Evolutionary conservation across 2,888 invertebrate genomes (phyloP).

Genomic region (Teleiodes luculella): DNA sequence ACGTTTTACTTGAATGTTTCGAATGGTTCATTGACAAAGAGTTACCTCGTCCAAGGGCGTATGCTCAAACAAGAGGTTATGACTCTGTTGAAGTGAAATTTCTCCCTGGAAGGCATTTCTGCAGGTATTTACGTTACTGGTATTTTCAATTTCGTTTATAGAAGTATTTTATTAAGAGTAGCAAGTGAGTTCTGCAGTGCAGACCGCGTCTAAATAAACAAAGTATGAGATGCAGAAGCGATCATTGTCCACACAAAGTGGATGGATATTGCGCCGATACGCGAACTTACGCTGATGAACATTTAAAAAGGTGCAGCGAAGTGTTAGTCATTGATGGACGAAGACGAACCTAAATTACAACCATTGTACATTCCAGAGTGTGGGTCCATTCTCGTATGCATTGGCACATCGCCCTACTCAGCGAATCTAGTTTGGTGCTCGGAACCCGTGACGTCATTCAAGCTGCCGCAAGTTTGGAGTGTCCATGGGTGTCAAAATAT

Average conservation of each 20-base stretch:
- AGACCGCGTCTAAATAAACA: too few species aligned
- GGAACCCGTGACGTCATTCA: slow-evolving; percentile 52
- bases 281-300: too few species aligned
- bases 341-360: too few species aligned
- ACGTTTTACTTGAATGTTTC: slow-evolving; percentile 56
- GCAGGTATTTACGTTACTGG: slow-evolving; percentile 41
- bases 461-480: slow-evolving; percentile 50
- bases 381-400: slow-evolving; percentile 60
- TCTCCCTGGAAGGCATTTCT: slow-evolving; percentile 61
- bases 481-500: slow-evolving; percentile 57
- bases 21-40: slow-evolving; percentile 58
- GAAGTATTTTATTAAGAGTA: too few species aligned
- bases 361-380: slow-evolving; percentile 46
- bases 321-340: too few species aligned
- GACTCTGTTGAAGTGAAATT: slow-evolving; percentile 48
- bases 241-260: too few species aligned
- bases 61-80: slow-evolving; percentile 49
- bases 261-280: too few species aligned
- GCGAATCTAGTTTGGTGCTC: slow-evolving; percentile 51
- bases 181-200: too few species aligned
- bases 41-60: slow-evolving; percentile 44
- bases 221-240: too few species aligned
- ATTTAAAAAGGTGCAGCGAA: too few species aligned
- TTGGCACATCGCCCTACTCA: slow-evolving; percentile 54
- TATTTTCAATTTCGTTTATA: too few species aligned